Conservation (phyloP, 2,888 invertebrate genomes). For the Heliconius ismenius region DNA sequence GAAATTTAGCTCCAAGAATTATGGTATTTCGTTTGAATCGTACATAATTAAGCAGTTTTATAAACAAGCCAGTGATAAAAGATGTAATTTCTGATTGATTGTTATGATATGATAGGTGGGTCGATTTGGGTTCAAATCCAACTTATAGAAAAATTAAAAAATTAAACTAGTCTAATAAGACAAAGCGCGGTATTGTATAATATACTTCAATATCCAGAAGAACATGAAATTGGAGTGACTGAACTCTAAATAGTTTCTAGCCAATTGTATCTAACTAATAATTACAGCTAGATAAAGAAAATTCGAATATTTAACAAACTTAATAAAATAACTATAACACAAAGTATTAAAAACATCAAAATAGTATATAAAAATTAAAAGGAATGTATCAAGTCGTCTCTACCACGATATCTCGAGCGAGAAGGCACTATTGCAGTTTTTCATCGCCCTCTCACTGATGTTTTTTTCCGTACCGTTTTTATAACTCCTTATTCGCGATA, state of each 20-base stretch:
- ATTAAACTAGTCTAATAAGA: no score
- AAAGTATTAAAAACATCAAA: constrained; percentile 1
- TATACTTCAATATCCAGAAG: neutral
- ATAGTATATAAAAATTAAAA: constrained; percentile 30
- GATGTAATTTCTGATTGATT: neutral
- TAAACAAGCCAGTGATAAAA: neutral
- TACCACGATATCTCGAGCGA: constrained; percentile 57
- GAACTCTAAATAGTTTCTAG: neutral
- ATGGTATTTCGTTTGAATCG: neutral
- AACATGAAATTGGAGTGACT: neutral
- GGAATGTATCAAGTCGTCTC: constrained; percentile 65
- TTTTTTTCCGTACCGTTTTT: constrained; percentile 69
- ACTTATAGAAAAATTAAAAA: no score
- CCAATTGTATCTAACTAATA: neutral
- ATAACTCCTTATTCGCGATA: constrained; percentile 60
- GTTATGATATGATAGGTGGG: neutral
- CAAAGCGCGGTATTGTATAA: no score
- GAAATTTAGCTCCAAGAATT: neutral
- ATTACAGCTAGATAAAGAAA: no score
- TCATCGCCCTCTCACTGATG: constrained; percentile 58
- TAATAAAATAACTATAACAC: no score
- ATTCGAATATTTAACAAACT: neutral
- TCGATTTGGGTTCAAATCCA: no score
- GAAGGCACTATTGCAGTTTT: constrained; percentile 67
- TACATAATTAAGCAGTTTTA: neutral